These are phyloP conservation scores for Hermaeophaga mercurialis DNA, from an alignment of 2,888 invertebrate species.

Conservation along the genomic window DNA sequence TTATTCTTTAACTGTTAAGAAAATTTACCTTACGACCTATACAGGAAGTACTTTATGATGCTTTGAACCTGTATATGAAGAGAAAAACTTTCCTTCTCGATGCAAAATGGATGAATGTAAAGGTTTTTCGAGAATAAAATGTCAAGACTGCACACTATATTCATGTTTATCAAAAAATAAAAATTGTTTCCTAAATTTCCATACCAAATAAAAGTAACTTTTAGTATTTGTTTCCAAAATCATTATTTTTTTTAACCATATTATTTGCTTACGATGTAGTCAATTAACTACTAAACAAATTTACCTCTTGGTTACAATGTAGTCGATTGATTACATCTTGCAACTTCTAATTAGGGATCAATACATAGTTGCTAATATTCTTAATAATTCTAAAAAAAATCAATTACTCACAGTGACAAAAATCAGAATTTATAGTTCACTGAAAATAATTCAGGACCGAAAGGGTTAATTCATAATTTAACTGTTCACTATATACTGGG, in stretches of 20 bases:
- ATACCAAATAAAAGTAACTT: constrained; percentile 6
- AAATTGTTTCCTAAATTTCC: constrained; percentile 11
- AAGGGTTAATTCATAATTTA: too few species aligned
- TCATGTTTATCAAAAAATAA: constrained; percentile 6
- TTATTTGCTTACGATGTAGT: constrained; percentile 1
- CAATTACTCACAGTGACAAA: constrained; percentile 1
- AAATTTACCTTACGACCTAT: constrained; percentile 4
- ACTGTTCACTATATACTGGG: too few species aligned
- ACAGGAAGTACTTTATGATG: constrained; percentile 1
- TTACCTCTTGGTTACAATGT: background rate
- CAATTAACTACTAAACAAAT: background rate
- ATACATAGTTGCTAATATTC: constrained; percentile 6
- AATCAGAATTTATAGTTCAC: constrained; percentile 8
- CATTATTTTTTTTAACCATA: background rate
- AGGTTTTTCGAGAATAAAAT: constrained; percentile 10
- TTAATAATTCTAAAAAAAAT: constrained; percentile 7
- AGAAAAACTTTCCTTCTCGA: background rate
- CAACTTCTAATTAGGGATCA: constrained; percentile 6
- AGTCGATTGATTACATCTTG: constrained; percentile 3
- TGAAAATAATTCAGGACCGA: constrained; percentile 2
- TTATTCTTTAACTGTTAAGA: too few species aligned
- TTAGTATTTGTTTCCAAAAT: background rate
- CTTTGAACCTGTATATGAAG: constrained; percentile 1
- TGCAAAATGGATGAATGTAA: constrained; percentile 1
- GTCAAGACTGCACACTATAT: constrained; percentile 8